phyloP scores from a whole-genome alignment of 2,797 vertebrate species.

The Sorex maritimensis region DNA sequence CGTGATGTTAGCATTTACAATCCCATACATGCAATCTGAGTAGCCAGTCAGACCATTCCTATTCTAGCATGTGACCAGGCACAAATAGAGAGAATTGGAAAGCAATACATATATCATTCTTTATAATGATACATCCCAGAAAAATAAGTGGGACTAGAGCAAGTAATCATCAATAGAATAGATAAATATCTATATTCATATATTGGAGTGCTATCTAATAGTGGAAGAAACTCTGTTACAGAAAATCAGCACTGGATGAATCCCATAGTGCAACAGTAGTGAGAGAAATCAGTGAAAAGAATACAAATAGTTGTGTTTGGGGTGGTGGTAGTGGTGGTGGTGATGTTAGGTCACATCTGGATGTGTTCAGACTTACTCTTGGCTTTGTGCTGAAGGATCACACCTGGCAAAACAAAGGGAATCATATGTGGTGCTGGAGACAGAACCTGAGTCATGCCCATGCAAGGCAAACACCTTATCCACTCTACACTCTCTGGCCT shows the following conservation, averaged over 20 bases:
- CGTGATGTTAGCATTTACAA: not conserved
- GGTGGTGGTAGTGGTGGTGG: too few species aligned
- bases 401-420: too few species aligned
- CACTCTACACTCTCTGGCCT: too few species aligned
- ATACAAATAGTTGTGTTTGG: not conserved
- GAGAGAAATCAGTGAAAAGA: conserved; percentile 42
- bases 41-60: not conserved
- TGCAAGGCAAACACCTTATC: too few species aligned
- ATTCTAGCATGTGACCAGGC: not conserved
- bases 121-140: too few species aligned
- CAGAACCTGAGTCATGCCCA: too few species aligned
- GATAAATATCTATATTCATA: conserved; percentile 22
- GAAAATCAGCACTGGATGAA: not conserved
- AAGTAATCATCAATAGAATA: not conserved
- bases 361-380: too few species aligned
- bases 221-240: not conserved
- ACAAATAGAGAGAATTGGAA: too few species aligned
- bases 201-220: not conserved
- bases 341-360: too few species aligned
- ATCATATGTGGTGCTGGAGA: too few species aligned
- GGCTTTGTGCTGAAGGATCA: too few species aligned
- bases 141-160: not conserved
- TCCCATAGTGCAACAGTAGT: not conserved
- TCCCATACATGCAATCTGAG: not conserved
- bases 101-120: too few species aligned